phyloP scores from a whole-genome alignment of 2,797 vertebrate genomes.

The Arctocebus calabarensis region DNA sequence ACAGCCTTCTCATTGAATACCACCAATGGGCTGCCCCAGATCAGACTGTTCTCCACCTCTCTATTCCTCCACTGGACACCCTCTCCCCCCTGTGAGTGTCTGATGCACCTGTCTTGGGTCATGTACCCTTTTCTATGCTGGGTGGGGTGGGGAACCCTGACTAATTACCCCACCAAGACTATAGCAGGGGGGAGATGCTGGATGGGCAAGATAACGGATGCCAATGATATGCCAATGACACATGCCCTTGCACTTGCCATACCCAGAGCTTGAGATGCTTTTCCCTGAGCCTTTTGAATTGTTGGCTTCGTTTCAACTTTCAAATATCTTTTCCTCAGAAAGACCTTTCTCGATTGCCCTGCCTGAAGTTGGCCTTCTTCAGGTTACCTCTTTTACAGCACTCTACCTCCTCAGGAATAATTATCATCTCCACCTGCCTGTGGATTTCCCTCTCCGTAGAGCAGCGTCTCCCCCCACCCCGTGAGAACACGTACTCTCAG shows the following conservation, averaged over 20 bases:
- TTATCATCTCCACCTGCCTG: background rate
- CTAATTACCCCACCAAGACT: background rate
- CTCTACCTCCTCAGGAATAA: background rate
- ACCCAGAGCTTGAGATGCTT: fast-evolving
- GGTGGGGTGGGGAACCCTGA: background rate
- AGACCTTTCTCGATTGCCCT: background rate
- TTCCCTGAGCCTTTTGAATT: background rate
- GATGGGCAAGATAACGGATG: background rate
- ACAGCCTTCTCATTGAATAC: fast-evolving
- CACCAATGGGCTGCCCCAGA: fast-evolving
- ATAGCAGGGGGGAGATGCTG: fast-evolving
- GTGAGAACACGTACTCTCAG: fast-evolving
- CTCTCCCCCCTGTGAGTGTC: background rate
- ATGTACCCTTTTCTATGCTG: background rate
- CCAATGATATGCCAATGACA: fast-evolving
- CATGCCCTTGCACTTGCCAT: too few relatives aligned
- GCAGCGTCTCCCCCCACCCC: background rate
- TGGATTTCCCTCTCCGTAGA: fast-evolving
- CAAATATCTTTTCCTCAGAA: background rate
- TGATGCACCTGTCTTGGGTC: background rate
- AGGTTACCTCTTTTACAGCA: background rate
- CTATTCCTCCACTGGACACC: fast-evolving
- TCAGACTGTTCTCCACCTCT: fast-evolving
- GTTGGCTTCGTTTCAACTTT: background rate
- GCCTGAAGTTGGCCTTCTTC: background rate